These are phyloP conservation scores for Stictocephala bisonia DNA, from an alignment of 2,888 invertebrate species.

Conservation along the genomic window DNA sequence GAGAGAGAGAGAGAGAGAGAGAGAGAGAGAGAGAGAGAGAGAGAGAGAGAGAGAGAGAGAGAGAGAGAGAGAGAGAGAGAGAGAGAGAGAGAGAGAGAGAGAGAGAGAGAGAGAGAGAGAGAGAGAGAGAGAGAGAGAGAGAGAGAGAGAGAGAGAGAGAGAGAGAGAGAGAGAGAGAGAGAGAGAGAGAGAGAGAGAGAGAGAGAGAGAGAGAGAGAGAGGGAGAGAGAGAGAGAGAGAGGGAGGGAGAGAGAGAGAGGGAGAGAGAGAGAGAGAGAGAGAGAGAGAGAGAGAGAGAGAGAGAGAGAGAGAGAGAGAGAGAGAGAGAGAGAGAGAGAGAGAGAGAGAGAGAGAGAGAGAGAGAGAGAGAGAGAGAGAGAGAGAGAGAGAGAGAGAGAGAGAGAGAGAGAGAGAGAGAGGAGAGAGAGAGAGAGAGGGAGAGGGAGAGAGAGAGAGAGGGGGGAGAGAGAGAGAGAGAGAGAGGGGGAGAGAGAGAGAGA, in stretches of 20 bases:
- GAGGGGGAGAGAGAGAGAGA: background rate
- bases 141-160: background rate
- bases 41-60: background rate
- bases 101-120: background rate
- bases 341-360: background rate
- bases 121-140: background rate
- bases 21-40: background rate
- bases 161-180: background rate
- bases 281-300: too few species aligned
- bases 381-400: background rate
- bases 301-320: background rate
- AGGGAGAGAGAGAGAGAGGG: background rate
- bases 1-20: background rate
- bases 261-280: background rate
- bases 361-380: background rate
- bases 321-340: background rate
- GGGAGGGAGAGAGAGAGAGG: background rate
- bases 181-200: background rate
- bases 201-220: background rate
- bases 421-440: background rate
- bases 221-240: background rate
- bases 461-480: background rate
- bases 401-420: background rate
- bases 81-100: background rate
- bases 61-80: background rate